phyloP scores from a whole-genome alignment of 2,888 invertebrate genomes.

The Dasysyrphus albostriatus region DNA sequence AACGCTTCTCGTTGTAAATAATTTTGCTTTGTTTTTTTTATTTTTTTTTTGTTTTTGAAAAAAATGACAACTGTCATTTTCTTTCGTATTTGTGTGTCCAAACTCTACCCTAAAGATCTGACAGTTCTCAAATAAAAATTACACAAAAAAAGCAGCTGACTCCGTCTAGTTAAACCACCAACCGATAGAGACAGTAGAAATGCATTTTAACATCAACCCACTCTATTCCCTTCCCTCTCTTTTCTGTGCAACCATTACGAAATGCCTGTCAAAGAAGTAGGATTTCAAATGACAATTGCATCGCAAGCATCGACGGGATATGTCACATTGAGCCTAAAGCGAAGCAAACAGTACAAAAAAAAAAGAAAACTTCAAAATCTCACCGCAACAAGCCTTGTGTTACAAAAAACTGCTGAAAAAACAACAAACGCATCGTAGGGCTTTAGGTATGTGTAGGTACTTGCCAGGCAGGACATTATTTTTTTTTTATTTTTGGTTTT shows the following conservation, averaged over 20 bases:
- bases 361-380: constrained; percentile 43
- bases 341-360: constrained; percentile 20
- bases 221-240: not conserved
- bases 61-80: constrained; percentile 66
- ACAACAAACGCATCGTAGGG: constrained; percentile 50
- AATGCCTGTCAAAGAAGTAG: constrained; percentile 67
- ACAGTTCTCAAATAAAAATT: constrained; percentile 59
- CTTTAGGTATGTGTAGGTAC: not conserved
- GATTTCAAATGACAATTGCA: constrained; percentile 75
- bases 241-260: not conserved
- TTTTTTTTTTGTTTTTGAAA: not conserved
- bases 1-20: not conserved
- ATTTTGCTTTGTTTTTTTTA: not conserved
- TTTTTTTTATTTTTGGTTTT: constrained; percentile 37
- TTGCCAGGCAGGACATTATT: constrained; percentile 48
- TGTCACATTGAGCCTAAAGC: constrained; percentile 72
- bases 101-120: constrained; percentile 59
- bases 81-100: constrained; percentile 37
- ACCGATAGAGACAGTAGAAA: constrained; percentile 51
- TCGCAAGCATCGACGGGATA: constrained; percentile 71
- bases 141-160: constrained; percentile 1
- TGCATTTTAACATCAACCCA: constrained; percentile 55
- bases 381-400: constrained; percentile 56
- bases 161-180: not conserved
- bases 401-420: constrained; percentile 57